A percentile compares a stretch with the other conserved stretches of the same genome.
Evolutionary conservation across 2,113 vertebrate genomes (phyloP).

Genomic region (Passer montanus): DNA sequence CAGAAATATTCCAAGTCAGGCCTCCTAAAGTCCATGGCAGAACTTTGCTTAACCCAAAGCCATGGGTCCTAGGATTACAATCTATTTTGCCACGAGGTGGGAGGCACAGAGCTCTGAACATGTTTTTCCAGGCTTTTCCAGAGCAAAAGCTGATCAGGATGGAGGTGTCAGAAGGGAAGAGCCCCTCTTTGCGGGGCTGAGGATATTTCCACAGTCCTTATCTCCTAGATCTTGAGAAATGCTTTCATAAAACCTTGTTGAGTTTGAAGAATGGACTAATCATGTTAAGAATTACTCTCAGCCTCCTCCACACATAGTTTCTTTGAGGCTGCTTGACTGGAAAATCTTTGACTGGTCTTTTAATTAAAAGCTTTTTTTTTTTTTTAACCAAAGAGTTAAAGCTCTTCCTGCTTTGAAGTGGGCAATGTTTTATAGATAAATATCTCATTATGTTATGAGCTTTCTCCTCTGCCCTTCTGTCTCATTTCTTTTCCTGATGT

Average conservation of each 20-base stretch:
- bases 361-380: slow-evolving; percentile 35
- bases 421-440: slow-evolving; percentile 47
- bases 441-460: slow-evolving; percentile 42
- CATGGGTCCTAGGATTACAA: not conserved
- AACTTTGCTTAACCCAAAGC: not conserved
- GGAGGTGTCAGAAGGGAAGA: not conserved
- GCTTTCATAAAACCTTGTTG: not conserved
- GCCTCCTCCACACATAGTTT: slow-evolving; percentile 44
- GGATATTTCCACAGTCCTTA: not conserved
- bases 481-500: slow-evolving; percentile 27
- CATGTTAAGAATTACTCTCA: slow-evolving; percentile 1
- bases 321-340: slow-evolving; percentile 52
- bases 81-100: not conserved
- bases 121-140: not conserved
- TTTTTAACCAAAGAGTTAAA: not conserved
- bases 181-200: not conserved
- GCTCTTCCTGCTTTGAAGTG: slow-evolving; percentile 54
- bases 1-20: not conserved
- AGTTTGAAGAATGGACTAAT: slow-evolving; percentile 30
- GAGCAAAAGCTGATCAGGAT: not conserved
- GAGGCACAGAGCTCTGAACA: not conserved
- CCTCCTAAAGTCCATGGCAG: not conserved
- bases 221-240: not conserved
- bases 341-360: slow-evolving; percentile 56
- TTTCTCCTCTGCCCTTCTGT: slow-evolving; percentile 25